Percentiles rank a stretch among this genome's conserved stretches.
Conservation (phyloP, 2,113 vertebrate species). For the Hiodon tergisus region DNA sequence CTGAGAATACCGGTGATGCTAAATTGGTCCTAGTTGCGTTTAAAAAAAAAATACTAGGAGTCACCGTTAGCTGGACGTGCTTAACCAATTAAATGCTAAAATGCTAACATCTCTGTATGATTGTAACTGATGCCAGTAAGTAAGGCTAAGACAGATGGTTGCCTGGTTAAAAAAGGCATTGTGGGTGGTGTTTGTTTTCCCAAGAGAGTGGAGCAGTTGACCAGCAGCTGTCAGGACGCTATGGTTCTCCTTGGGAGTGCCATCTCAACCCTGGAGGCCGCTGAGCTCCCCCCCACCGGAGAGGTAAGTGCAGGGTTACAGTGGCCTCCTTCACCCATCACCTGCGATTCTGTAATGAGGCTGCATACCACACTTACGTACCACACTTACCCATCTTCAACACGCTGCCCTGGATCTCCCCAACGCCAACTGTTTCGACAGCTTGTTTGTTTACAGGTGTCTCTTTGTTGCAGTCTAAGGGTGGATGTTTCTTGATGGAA, state of each 20-base stretch:
- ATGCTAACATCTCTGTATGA: no score
- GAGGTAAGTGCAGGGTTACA: constrained; percentile 55
- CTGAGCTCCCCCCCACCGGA: constrained; percentile 53
- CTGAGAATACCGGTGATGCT: no score
- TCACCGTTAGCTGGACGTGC: no score
- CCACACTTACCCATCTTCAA: neutral
- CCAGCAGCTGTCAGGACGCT: constrained; percentile 64
- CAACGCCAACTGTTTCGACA: no score
- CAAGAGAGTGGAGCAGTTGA: constrained; percentile 79
- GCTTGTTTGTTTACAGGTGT: no score
- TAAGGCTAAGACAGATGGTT: neutral
- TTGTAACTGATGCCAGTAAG: neutral
- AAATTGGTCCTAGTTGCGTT: no score
- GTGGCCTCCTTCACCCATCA: neutral
- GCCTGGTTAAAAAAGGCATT: neutral
- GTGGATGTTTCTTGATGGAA: no score
- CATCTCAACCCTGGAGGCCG: constrained; percentile 62
- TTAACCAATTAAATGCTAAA: no score
- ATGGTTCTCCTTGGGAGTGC: constrained; percentile 69
- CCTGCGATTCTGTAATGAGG: constrained; percentile 8
- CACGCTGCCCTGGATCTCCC: neutral
- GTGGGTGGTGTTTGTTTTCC: neutral
- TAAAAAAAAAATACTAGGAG: no score
- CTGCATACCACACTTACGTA: accelerated
- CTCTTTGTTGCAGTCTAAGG: no score